Evolutionary conservation across 2,113 vertebrate genomes (phyloP).

Genomic region (Oceanites oceanicus): DNA sequence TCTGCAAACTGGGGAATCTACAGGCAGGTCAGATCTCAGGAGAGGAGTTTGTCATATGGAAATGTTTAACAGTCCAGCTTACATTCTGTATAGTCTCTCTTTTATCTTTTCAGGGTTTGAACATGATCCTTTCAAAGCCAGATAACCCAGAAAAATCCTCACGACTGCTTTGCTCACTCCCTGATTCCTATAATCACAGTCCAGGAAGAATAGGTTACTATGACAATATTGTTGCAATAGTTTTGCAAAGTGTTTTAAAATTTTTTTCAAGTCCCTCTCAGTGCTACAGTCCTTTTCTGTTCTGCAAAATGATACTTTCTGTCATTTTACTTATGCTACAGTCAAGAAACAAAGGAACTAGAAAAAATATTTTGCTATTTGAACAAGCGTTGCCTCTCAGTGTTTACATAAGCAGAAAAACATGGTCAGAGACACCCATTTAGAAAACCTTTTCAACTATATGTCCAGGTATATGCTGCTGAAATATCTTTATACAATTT

Average conservation of each 20-base stretch:
- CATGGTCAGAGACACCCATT: neutral
- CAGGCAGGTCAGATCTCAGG: conserved; percentile 73
- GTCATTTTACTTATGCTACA: neutral
- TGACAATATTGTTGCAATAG: conserved; percentile 63
- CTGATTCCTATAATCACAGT: conserved; percentile 42
- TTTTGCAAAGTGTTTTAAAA: conserved; percentile 19
- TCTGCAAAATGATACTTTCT: neutral
- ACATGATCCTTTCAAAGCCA: conserved; percentile 79
- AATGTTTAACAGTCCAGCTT: conserved; percentile 73
- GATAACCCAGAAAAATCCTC: conserved; percentile 75
- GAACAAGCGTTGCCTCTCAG: neutral
- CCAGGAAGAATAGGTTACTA: conserved; percentile 64
- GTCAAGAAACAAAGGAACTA: neutral
- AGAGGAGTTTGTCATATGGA: conserved; percentile 78
- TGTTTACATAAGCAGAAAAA: neutral
- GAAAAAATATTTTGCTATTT: neutral
- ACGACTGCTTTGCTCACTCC: conserved; percentile 21
- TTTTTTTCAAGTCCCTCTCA: neutral
- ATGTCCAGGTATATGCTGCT: neutral
- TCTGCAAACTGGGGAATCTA: conserved; percentile 70
- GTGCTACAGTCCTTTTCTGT: neutral
- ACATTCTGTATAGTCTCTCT: conserved; percentile 71
- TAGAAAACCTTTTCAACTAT: neutral
- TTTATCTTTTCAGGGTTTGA: conserved; percentile 80
- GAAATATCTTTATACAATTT: neutral